Conservation (phyloP, 1,140 invertebrate genomes). For the Cydia strobilella region DNA sequence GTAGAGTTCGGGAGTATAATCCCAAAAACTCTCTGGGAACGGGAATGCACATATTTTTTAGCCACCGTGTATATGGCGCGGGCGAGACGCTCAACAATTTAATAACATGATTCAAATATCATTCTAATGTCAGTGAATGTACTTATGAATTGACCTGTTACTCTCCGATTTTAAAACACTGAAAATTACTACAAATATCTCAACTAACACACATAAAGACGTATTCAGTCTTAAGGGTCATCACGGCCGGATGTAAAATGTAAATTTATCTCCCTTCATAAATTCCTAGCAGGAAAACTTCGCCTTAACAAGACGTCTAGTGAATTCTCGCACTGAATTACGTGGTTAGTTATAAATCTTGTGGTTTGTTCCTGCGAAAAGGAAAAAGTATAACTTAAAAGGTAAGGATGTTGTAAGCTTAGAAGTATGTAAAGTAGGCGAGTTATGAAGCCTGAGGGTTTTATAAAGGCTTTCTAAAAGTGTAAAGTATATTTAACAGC, state of each 20-base stretch:
- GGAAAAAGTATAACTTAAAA: slow-evolving; percentile 19
- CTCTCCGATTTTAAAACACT: too few relatives aligned
- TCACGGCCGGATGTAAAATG: slow-evolving; percentile 31
- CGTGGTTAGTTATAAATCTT: slow-evolving; percentile 36
- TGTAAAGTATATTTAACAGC: neutral
- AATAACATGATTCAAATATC: too few relatives aligned
- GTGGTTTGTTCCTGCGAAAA: slow-evolving; percentile 33
- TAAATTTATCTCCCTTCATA: slow-evolving; percentile 34
- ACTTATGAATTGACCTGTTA: too few relatives aligned
- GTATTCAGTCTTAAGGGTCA: slow-evolving; percentile 32
- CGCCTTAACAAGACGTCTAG: slow-evolving; percentile 35
- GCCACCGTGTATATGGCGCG: too few relatives aligned
- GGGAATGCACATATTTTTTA: too few relatives aligned
- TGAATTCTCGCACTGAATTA: slow-evolving; percentile 32
- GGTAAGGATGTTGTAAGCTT: neutral
- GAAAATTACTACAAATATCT: too few relatives aligned
- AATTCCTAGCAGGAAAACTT: slow-evolving; percentile 33
- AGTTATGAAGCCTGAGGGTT: neutral
- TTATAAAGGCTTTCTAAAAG: neutral
- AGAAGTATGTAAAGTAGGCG: neutral
- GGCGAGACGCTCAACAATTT: too few relatives aligned
- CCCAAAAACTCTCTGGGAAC: too few relatives aligned
- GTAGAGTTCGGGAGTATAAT: too few relatives aligned
- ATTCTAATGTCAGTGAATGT: too few relatives aligned
- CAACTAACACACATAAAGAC: neutral